These are phyloP conservation scores for Hylaeus anthracinus DNA, from an alignment of 1,140 invertebrate species.

Conservation along the genomic window DNA sequence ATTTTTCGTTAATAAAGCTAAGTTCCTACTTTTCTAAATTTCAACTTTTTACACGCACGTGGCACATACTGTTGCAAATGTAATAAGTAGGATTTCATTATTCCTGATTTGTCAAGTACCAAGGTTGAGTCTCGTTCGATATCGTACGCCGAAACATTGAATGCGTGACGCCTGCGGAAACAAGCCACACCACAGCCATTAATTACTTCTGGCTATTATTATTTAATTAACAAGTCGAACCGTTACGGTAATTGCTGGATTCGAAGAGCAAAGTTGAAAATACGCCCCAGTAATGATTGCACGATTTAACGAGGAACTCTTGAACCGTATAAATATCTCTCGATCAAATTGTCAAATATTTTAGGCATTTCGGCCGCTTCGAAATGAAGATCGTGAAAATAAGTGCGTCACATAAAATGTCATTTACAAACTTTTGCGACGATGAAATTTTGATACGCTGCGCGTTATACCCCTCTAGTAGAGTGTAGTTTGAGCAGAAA, in stretches of 20 bases:
- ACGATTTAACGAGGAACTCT: neutral
- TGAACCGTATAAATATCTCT: neutral
- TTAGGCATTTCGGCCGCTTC: too few relatives aligned
- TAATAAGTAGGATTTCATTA: neutral
- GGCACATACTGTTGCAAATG: neutral
- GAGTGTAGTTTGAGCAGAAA: too few relatives aligned
- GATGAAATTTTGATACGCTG: too few relatives aligned
- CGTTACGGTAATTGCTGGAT: neutral
- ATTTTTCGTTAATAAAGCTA: neutral
- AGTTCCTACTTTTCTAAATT: too few relatives aligned
- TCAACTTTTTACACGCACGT: too few relatives aligned
- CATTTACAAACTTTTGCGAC: too few relatives aligned
- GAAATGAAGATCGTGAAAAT: too few relatives aligned
- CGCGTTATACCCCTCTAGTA: too few relatives aligned
- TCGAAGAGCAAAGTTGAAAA: neutral
- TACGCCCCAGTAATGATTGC: neutral
- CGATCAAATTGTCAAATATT: neutral
- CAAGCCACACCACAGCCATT: neutral
- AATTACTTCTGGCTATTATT: slow-evolving; percentile 9
- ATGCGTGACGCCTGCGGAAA: neutral
- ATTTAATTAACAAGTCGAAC: neutral
- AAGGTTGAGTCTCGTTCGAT: neutral
- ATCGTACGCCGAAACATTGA: neutral
- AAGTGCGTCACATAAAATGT: too few relatives aligned
- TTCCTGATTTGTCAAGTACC: neutral